Base-by-base conservation (phyloP, 2,113 vertebrate species). In the Misgurnus anguillicaudatus region DNA sequence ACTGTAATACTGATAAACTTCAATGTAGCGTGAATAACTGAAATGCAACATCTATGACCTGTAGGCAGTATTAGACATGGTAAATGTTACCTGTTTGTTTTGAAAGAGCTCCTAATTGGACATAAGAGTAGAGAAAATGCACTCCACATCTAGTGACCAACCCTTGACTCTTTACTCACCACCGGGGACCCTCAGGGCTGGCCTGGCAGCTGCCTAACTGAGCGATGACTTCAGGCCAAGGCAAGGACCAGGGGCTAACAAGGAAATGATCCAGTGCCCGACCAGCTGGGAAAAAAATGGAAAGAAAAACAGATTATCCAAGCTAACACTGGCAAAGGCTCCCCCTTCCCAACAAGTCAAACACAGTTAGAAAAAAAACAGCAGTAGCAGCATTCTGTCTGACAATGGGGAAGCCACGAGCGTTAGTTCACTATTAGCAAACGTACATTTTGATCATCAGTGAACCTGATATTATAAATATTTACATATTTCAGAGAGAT, bases 81-180 rank as follows among this genome's bases (percentile, higher is more conserved):
- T 31, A 31, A 31, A 31, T 31, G 24, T 31, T 31, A 31, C 24
- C 89, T 88, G 85, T 84, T 83, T 86, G 87, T 79, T 74, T 86
- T 86, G 76, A 55, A 91, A 90, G 61, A 88, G 87, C 55, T 83
- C 67, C 83, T 91, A 91, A 91, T 90, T 92, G 90, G 90, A 90
- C 90, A 90, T 13, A 74, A 78, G 82, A 85, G 78, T 79, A 3
- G 69, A 51, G 80, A 74, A 80, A 84, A 75, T 68, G 82, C 84
- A 68, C 66, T 68, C 77, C 72, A 65, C 87, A 87, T 85, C 78
- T 14, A 80, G 85, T 89, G 91, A 89, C 89, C 90, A 89, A 87
- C 87, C 89, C 89, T 89, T 90, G 90, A 91, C 91, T 89, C 89
- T 87, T 87, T 88, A 88, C 87, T 89, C 89, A 88, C 87, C 90